Conservation (phyloP, 2,888 invertebrate species). For the Nudaria mundana region DNA sequence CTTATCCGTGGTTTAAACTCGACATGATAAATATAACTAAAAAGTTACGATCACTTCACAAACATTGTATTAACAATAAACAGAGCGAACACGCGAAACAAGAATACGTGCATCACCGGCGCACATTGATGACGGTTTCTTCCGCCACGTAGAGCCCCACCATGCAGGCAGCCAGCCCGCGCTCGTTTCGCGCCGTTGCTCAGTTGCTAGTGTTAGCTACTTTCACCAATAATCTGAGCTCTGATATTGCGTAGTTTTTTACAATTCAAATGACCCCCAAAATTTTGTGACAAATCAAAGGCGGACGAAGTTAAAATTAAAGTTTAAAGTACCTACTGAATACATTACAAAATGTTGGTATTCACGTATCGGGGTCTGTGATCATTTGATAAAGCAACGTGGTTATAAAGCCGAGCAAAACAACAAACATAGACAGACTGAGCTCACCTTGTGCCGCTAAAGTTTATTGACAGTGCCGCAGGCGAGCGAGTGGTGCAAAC, state of each 20-base stretch:
- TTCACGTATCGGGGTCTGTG: slow-evolving; percentile 34
- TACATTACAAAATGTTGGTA: too few relatives aligned
- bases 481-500: slow-evolving; percentile 48
- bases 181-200: slow-evolving; percentile 76
- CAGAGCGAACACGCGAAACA: slow-evolving; percentile 40
- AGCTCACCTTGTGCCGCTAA: slow-evolving; percentile 68
- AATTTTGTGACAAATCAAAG: slow-evolving; percentile 17
- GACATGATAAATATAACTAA: slow-evolving; percentile 39
- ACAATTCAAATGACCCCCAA: slow-evolving; percentile 55
- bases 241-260: slow-evolving; percentile 51
- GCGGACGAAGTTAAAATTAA: slow-evolving; percentile 1
- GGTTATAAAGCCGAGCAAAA: slow-evolving; percentile 52
- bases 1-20: slow-evolving; percentile 23
- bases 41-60: slow-evolving; percentile 42
- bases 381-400: slow-evolving; percentile 41
- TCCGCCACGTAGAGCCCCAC: slow-evolving; percentile 72
- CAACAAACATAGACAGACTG: slow-evolving; percentile 45
- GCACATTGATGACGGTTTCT: slow-evolving; percentile 60
- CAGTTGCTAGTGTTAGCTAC: slow-evolving; percentile 70
- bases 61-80: slow-evolving; percentile 43
- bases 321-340: too few relatives aligned
- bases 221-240: slow-evolving; percentile 71
- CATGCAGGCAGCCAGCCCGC: slow-evolving; percentile 54
- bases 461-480: slow-evolving; percentile 78
- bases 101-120: slow-evolving; percentile 50